Conservation (phyloP, 2,113 vertebrate genomes). For the Archocentrus centrarchus region DNA sequence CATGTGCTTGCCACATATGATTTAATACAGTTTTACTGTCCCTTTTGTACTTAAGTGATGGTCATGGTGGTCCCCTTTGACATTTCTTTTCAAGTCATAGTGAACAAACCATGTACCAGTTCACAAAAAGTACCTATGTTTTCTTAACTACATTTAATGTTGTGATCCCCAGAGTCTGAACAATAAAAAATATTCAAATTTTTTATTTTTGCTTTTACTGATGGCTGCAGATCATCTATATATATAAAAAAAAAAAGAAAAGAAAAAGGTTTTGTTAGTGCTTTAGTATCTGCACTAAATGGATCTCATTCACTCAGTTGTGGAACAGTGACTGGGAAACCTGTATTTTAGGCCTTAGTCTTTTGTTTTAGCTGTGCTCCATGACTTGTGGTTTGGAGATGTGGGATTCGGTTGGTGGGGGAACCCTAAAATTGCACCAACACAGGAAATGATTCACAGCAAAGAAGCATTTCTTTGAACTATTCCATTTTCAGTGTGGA, state of each 20-base stretch:
- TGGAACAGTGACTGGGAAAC: background rate
- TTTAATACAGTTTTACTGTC: background rate
- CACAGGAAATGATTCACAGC: too few species aligned
- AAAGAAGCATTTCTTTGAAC: too few species aligned
- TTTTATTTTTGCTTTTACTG: background rate
- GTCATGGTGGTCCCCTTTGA: background rate
- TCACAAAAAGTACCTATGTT: background rate
- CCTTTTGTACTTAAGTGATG: background rate
- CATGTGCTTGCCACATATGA: background rate
- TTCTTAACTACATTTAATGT: background rate
- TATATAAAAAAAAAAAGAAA: too few species aligned
- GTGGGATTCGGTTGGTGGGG: too few species aligned
- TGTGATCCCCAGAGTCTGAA: background rate
- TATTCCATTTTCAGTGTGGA: too few species aligned
- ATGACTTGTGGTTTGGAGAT: too few species aligned
- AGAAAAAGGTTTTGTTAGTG: background rate
- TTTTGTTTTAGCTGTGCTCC: too few species aligned
- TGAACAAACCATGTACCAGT: rapidly evolving
- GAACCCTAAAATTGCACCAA: too few species aligned
- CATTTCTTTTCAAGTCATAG: background rate
- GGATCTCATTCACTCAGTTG: background rate
- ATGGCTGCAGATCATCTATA: background rate
- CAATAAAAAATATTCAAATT: background rate
- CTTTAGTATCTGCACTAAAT: background rate
- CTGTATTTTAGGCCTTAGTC: too few species aligned